A percentile compares a stretch with the other conserved stretches of the same genome.
phyloP scores from a whole-genome alignment of 1,140 invertebrate species.

The Pogonus chalceus region DNA sequence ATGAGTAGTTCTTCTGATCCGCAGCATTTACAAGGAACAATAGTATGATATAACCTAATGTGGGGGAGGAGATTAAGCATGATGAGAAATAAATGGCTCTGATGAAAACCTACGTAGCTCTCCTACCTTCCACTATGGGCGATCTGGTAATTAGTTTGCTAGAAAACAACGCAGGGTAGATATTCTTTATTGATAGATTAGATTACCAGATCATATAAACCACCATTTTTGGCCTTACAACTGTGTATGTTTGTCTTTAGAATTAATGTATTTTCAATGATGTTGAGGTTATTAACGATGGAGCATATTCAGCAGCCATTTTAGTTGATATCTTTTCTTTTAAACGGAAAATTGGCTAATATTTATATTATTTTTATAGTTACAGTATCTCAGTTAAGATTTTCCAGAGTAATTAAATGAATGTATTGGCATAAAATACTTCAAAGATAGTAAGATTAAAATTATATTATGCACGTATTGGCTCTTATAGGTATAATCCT shows the following conservation, averaged over 20 bases:
- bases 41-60: constrained; percentile 87
- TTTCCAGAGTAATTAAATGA: no score
- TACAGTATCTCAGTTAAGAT: no score
- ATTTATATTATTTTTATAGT: no score
- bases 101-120: constrained; percentile 20
- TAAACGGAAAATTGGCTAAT: no score
- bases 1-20: constrained; percentile 43
- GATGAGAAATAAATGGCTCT: constrained; percentile 59
- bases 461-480: no score
- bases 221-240: constrained; percentile 5
- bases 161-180: background rate
- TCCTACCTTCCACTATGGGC: constrained; percentile 27
- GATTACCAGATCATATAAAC: background rate
- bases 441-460: no score
- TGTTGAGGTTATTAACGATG: no score
- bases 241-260: background rate
- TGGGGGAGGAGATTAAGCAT: constrained; percentile 69
- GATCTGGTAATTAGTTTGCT: background rate
- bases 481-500: no score
- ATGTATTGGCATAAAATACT: no score
- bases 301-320: no score
- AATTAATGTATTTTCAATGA: background rate
- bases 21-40: constrained; percentile 73
- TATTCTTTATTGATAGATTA: background rate
- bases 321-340: no score